Conservation (phyloP, 2,797 vertebrate genomes). For the Ambastaia sidthimunki region DNA sequence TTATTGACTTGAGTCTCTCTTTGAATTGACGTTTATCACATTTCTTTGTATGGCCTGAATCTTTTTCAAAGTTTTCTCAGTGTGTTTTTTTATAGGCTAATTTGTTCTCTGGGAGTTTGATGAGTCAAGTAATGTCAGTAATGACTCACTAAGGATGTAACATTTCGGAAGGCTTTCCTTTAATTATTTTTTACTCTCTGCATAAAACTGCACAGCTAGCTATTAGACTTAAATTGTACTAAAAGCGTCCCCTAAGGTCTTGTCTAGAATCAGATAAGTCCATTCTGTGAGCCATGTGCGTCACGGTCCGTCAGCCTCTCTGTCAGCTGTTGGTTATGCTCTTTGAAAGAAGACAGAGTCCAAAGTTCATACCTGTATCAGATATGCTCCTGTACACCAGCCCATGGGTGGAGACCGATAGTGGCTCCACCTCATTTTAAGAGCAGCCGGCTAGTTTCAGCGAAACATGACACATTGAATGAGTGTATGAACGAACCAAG, state of each 20-base stretch:
- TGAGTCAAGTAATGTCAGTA: neutral
- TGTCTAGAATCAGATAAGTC: slow-evolving; percentile 14
- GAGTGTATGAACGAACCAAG: neutral
- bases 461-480: slow-evolving; percentile 11
- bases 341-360: neutral
- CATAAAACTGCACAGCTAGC: neutral
- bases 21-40: neutral
- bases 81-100: neutral
- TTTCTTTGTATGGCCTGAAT: neutral
- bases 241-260: neutral
- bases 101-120: neutral
- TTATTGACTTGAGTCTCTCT: neutral
- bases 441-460: neutral
- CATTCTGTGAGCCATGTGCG: neutral
- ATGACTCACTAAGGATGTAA: neutral
- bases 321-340: slow-evolving; percentile 31
- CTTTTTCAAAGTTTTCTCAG: no score
- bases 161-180: neutral
- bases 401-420: slow-evolving; percentile 4
- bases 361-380: slow-evolving; percentile 45
- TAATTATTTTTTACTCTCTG: neutral
- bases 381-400: slow-evolving; percentile 9
- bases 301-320: slow-evolving; percentile 16
- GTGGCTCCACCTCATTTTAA: slow-evolving; percentile 17
- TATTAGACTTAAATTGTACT: neutral